phyloP scores from a whole-genome alignment of 2,113 vertebrate species.

The Callopanchax toddi region DNA sequence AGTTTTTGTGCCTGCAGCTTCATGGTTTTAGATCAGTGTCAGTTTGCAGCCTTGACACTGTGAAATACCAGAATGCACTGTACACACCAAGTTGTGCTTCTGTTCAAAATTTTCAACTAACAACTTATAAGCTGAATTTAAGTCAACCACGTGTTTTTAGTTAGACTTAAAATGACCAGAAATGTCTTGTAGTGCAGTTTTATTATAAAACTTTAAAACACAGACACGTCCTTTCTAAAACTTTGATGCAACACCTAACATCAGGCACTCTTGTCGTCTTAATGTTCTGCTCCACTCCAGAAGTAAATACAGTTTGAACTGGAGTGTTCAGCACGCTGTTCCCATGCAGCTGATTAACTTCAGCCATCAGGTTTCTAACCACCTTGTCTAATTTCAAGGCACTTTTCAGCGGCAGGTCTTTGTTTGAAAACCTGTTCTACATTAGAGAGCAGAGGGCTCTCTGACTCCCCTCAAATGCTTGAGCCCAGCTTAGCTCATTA shows the following conservation, averaged over 20 bases:
- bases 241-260: no score
- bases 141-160: no score
- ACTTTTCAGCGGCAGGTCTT: conserved; percentile 33
- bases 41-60: no score
- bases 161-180: no score
- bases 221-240: no score
- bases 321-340: conserved; percentile 28
- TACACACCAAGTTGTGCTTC: no score
- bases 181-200: no score
- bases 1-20: not conserved
- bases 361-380: conserved; percentile 26
- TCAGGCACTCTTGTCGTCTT: not conserved
- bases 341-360: conserved; percentile 52
- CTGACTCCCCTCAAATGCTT: conserved; percentile 35
- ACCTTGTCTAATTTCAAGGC: conserved; percentile 44
- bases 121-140: no score
- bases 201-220: no score
- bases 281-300: conserved; percentile 10
- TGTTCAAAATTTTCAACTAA: no score
- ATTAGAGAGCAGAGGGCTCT: conserved; percentile 59
- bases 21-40: no score
- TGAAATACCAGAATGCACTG: no score
- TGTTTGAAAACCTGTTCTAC: conserved; percentile 58
- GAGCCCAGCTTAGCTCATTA: conserved; percentile 44
- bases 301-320: not conserved